Evolutionary conservation across 2,113 vertebrate species (phyloP), one percentile per base, ranked within the genome.

Genomic region (Coryphaenoides rupestris): DNA sequence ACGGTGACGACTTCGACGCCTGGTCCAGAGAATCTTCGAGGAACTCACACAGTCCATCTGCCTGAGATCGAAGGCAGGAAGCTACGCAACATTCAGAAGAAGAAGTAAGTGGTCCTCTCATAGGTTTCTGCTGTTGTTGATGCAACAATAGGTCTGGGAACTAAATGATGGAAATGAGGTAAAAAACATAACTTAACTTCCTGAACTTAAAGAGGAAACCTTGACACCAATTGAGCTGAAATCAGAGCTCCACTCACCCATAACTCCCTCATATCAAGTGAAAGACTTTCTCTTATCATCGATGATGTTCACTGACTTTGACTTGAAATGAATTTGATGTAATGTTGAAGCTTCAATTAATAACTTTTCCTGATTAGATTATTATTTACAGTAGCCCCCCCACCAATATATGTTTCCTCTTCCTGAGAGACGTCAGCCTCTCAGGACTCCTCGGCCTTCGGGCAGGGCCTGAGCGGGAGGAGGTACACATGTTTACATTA

Each of bases 1-100:
- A 98, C 94, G 0, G 97, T 99, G 26, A 99, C 70, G 97, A 99
- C 78, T 99, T 99, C 67, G 96, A 99, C 72, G 95, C 96, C 71
- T 99, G n/a, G n/a, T 99, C 79, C 92, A 98, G 80, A 95, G 94
- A 70, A 98, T 99, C 66, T 98, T 96, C 6, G 94, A 93, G 73
- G 94, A 99, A 62, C 93, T 99, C 21, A 98, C 95, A 0, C 95
- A 98, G 80, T 95, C 96, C 63, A 94, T 99, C 74, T 99, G 97
- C 68, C 88, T 99, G 65, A 89, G 76, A 99, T 99, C 70, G 96
- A 96, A 72, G 95, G n/a, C n/a, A n/a, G 98, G 70, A 96, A 99
- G 55, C 86, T 94, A 17, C 87, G 85, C 61, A 93, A 87, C 59
- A 96, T 99, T 83, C 87, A 90, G 66, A 91, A 87, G 72, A 93